Percentiles rank a stretch among this genome's conserved stretches.
These are phyloP conservation scores for Parthenolecanium corni DNA, from an alignment of 2,888 invertebrate genomes.

Conservation along the genomic window DNA sequence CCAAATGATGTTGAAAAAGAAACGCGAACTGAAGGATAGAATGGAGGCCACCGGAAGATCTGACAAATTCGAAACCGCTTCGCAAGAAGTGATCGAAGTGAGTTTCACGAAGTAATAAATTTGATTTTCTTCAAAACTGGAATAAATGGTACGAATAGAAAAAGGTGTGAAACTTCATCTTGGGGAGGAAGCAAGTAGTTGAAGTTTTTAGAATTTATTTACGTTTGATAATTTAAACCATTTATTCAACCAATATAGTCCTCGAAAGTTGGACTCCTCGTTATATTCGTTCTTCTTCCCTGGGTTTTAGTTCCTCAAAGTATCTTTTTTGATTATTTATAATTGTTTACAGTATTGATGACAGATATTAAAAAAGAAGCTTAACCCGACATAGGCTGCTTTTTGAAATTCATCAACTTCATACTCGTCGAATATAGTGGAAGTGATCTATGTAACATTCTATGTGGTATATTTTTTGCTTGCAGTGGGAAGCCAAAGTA, in stretches of 20 bases:
- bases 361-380: no score
- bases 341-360: no score
- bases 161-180: background rate
- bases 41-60: slow-evolving; percentile 77
- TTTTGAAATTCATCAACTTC: no score
- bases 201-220: no score
- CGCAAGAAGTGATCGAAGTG: slow-evolving; percentile 86
- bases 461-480: slow-evolving; percentile 32
- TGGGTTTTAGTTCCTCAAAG: no score
- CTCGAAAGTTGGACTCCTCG: no score
- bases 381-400: no score
- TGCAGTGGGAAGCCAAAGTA: slow-evolving; percentile 89
- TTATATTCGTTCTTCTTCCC: no score
- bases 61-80: slow-evolving; percentile 79
- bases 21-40: slow-evolving; percentile 87
- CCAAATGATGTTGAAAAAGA: slow-evolving; percentile 83
- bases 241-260: no score
- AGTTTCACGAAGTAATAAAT: slow-evolving; percentile 4
- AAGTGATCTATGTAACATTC: background rate
- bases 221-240: no score
- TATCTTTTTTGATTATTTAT: no score
- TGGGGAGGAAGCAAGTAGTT: no score
- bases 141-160: background rate
- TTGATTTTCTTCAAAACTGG: background rate
- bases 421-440: background rate